Conservation (phyloP, 92 coral and sea anemone genomes). For the Nematostella vectensis region DNA sequence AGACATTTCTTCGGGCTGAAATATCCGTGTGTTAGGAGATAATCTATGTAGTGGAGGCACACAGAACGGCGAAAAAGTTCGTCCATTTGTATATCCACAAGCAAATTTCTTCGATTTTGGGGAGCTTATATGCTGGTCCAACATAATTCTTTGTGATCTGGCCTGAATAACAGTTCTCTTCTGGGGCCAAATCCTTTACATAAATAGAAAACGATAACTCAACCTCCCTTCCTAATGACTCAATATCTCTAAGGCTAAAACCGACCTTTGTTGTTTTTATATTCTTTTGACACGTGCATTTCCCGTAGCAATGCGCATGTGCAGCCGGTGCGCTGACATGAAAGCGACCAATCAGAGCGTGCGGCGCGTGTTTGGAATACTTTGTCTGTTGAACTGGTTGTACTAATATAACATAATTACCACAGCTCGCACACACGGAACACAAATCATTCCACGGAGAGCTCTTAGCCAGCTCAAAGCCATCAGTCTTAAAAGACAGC, state of each 20-base stretch:
- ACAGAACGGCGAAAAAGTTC: constrained; percentile 43
- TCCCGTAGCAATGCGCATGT: constrained; percentile 98
- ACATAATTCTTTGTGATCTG: constrained; percentile 49
- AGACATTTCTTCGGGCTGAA: constrained; percentile 94
- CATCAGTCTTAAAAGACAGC: constrained; percentile 18
- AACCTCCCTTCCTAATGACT: constrained; percentile 89
- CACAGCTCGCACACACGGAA: constrained; percentile 75
- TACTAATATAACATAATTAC: constrained; percentile 83
- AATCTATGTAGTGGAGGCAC: constrained; percentile 81
- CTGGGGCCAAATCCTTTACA: constrained; percentile 76
- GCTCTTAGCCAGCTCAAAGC: constrained; percentile 23
- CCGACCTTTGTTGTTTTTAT: constrained; percentile 99
- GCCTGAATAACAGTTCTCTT: constrained; percentile 14
- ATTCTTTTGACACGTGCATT: constrained; percentile 99
- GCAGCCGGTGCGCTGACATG: constrained; percentile 58
- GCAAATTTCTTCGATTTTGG: constrained; percentile 78
- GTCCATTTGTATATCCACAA: constrained; percentile 31
- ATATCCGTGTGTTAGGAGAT: constrained; percentile 82
- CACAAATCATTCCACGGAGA: constrained; percentile 46
- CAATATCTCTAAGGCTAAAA: constrained; percentile 99
- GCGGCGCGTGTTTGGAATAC: constrained; percentile 99
- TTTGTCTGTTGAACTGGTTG: constrained; percentile 88
- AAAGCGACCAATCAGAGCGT: constrained; percentile 79
- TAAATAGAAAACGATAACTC: constrained; percentile 86
- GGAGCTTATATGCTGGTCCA: constrained; percentile 81